phyloP scores from a whole-genome alignment of 2,888 invertebrate genomes.

The Chloromyia formosa region DNA sequence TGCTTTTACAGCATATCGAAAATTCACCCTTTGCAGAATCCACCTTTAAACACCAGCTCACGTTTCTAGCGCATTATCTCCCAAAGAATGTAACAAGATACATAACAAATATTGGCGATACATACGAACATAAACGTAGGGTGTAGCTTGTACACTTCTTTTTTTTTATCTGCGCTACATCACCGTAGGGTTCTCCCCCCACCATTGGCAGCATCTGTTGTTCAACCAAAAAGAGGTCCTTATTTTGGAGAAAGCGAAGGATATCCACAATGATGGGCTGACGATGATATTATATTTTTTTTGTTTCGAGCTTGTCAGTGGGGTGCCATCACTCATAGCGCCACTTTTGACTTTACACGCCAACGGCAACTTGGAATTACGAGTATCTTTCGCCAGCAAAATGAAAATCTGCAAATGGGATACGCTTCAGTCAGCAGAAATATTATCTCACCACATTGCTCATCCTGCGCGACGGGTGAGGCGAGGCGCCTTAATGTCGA shows the following conservation, averaged over 20 bases:
- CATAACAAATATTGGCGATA: constrained; percentile 10
- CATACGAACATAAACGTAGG: neutral
- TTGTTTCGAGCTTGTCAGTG: neutral
- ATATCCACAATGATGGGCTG: constrained; percentile 12
- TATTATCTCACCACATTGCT: neutral
- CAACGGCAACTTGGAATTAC: constrained; percentile 12
- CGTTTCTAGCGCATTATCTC: neutral
- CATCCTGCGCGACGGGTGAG: neutral
- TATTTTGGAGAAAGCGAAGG: neutral
- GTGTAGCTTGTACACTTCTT: neutral
- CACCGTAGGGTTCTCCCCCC: neutral
- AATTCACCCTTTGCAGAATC: constrained; percentile 16
- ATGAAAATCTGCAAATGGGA: constrained; percentile 11
- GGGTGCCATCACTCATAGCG: neutral
- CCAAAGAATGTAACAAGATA: constrained; percentile 11
- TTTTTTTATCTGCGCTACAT: no score
- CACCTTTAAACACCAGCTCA: neutral
- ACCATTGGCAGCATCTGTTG: constrained; percentile 15
- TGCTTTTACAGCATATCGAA: constrained; percentile 23
- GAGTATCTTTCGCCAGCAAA: neutral
- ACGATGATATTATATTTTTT: constrained; percentile 29
- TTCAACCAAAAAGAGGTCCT: neutral
- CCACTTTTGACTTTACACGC: neutral
- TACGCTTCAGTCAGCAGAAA: constrained; percentile 11
- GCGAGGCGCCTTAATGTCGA: neutral